Conservation (phyloP, 2,797 vertebrate species). For the Sitta carolinensis region DNA sequence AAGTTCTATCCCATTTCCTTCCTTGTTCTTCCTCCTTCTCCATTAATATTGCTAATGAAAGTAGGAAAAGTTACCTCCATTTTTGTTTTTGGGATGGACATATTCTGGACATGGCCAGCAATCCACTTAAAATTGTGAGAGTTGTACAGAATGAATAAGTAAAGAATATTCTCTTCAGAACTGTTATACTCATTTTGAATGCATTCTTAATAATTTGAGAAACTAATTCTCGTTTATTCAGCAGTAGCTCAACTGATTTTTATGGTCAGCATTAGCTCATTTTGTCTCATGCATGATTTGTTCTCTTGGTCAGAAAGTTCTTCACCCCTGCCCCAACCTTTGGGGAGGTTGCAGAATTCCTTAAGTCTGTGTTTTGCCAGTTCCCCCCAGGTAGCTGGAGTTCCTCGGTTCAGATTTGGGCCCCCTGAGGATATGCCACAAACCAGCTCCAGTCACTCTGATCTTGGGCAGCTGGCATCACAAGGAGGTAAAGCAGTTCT, state of each 20-base stretch:
- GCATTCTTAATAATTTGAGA: not conserved
- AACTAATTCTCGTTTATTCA: not conserved
- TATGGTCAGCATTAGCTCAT: not conserved
- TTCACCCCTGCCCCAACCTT: fast-evolving
- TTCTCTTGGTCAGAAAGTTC: not conserved
- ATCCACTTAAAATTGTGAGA: not conserved
- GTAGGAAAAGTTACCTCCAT: not conserved
- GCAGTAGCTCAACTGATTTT: not conserved
- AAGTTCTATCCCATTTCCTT: not conserved
- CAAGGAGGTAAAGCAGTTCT: conserved; percentile 86
- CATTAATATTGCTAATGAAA: not conserved
- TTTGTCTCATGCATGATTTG: not conserved
- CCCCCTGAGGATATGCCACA: conserved; percentile 89
- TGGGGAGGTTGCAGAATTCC: not conserved
- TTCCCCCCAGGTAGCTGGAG: conserved; percentile 92
- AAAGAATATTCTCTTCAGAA: not conserved
- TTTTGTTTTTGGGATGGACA: not conserved
- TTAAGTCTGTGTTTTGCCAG: conserved; percentile 68
- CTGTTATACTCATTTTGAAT: not conserved
- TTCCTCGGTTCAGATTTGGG: conserved; percentile 90
- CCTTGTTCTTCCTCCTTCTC: fast-evolving
- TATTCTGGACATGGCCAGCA: not conserved
- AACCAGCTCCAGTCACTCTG: conserved; percentile 90
- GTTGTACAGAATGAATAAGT: not conserved
- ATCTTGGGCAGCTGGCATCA: conserved; percentile 91